A percentile compares a stretch with the other conserved stretches of the same genome.
Evolutionary conservation across 2,888 invertebrate genomes (phyloP).

Genomic region (Napeogenes inachia): DNA sequence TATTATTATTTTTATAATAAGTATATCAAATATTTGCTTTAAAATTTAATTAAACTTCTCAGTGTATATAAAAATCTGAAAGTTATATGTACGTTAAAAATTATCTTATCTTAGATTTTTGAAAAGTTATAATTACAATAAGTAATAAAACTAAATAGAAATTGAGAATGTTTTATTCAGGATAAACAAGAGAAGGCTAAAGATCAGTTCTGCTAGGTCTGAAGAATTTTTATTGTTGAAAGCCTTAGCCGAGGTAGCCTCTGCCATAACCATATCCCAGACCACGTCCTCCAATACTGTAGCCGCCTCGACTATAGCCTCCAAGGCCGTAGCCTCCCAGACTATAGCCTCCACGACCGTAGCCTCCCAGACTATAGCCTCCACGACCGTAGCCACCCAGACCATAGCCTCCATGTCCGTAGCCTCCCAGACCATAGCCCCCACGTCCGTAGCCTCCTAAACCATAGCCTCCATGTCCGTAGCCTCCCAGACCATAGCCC

Average conservation of each 20-base stretch:
- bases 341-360: conserved; percentile 29
- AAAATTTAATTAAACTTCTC: no score
- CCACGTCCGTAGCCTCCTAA: background rate
- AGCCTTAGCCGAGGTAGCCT: no score
- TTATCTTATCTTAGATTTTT: no score
- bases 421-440: conserved; percentile 15
- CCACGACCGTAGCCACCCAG: conserved; percentile 15
- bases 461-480: conserved; percentile 29
- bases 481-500: conserved; percentile 21
- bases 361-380: conserved; percentile 21
- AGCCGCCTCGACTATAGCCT: conserved; percentile 14
- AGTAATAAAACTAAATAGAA: conserved; percentile 5
- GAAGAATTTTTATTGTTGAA: conserved; percentile 9
- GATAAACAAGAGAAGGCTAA: conserved; percentile 31
- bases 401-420: conserved; percentile 17
- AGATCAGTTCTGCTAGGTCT: conserved; percentile 32
- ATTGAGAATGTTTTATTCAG: conserved; percentile 30
- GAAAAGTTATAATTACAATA: no score
- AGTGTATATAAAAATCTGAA: no score
- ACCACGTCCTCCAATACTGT: conserved; percentile 17
- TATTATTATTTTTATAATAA: no score
- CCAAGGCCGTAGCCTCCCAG: background rate
- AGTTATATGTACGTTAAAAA: no score
- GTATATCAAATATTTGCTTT: no score
- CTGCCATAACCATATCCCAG: background rate